These are phyloP conservation scores for Arvicanthis niloticus DNA, from an alignment of 2,113 vertebrate genomes.

Conservation along the genomic window DNA sequence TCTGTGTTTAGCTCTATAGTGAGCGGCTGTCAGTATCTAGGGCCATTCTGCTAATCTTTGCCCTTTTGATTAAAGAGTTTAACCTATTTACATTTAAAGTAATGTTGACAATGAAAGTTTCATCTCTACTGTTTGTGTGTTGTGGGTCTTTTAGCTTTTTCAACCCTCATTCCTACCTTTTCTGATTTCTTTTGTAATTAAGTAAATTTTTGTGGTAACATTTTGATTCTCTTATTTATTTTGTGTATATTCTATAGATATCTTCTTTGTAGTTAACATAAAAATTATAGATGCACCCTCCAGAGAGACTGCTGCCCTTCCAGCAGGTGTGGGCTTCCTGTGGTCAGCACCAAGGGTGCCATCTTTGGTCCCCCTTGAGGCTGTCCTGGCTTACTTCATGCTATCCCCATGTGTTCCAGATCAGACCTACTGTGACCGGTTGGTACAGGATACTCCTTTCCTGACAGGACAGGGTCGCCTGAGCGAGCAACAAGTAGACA, in stretches of 20 bases:
- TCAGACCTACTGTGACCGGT: slow-evolving; percentile 91
- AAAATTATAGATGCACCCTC: not conserved
- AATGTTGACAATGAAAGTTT: not conserved
- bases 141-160: not conserved
- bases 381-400: not conserved
- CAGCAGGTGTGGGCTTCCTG: not conserved
- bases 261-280: not conserved
- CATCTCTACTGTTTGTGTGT: not conserved
- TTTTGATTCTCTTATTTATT: not conserved
- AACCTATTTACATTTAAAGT: not conserved
- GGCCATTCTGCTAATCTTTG: not conserved
- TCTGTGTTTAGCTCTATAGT: not conserved
- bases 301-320: not conserved
- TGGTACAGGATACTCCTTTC: slow-evolving; percentile 92
- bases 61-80: not conserved
- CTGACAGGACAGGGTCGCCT: slow-evolving; percentile 89
- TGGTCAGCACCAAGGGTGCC: not conserved
- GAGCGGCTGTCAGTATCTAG: not conserved
- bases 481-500: slow-evolving; percentile 95
- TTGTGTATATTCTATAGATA: not conserved
- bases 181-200: not conserved
- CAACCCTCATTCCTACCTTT: not conserved
- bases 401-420: slow-evolving; percentile 80
- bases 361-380: not conserved
- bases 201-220: not conserved